Conservation (phyloP, 2,797 vertebrate species). For the Acipenser oxyrinchus region DNA sequence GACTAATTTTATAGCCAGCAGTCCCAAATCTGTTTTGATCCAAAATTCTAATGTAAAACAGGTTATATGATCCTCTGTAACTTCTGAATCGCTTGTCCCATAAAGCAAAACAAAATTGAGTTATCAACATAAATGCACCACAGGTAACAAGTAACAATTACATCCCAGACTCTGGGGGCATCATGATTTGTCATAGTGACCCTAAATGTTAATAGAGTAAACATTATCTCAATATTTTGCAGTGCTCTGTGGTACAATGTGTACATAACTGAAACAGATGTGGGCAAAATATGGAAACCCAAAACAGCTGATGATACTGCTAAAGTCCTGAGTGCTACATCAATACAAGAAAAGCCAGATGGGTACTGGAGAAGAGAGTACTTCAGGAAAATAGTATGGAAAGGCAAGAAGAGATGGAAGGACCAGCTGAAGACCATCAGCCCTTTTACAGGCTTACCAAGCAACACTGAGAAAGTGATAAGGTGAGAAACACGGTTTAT, state of each 20-base stretch:
- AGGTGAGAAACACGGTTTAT: slow-evolving; percentile 35
- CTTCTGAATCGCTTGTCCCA: no score
- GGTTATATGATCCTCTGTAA: no score
- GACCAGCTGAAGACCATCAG: slow-evolving; percentile 53
- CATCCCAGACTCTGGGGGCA: no score
- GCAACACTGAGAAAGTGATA: slow-evolving; percentile 57
- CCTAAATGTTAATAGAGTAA: neutral
- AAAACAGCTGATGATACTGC: slow-evolving; percentile 28
- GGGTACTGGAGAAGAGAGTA: slow-evolving; percentile 75
- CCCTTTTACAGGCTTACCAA: slow-evolving; percentile 65
- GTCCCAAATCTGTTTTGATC: no score
- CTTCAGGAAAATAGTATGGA: slow-evolving; percentile 51
- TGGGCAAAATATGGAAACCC: slow-evolving; percentile 35
- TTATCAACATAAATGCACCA: no score
- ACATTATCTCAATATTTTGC: slow-evolving; percentile 8
- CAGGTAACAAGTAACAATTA: no score
- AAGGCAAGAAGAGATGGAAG: slow-evolving; percentile 46
- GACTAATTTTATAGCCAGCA: no score
- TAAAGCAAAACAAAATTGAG: no score
- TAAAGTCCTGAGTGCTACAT: slow-evolving; percentile 24
- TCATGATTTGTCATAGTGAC: neutral
- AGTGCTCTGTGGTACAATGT: slow-evolving; percentile 72
- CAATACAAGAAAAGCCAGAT: slow-evolving; percentile 37
- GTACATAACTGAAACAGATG: slow-evolving; percentile 46
- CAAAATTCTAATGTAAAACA: no score